Percentiles rank a stretch among this genome's conserved stretches.
Conservation (phyloP, 2,797 vertebrate genomes). For the Pogoniulus pusillus region DNA sequence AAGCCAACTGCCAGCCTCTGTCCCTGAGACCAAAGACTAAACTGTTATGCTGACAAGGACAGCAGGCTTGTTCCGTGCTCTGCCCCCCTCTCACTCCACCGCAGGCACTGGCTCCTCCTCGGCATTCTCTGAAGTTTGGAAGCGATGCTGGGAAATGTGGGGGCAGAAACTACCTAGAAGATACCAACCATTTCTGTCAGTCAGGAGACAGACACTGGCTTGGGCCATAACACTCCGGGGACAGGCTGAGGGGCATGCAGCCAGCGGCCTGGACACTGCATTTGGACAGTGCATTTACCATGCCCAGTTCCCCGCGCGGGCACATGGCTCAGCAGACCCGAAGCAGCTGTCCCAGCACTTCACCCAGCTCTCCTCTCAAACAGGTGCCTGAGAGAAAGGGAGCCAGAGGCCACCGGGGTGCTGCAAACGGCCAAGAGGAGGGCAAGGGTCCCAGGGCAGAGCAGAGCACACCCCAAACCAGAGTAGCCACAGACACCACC, state of each 20-base stretch:
- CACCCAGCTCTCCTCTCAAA: not conserved
- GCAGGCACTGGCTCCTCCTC: not conserved
- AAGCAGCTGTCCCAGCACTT: not conserved
- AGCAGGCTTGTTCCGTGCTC: slow-evolving; percentile 4
- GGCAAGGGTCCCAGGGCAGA: not conserved
- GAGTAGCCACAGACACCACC: not conserved
- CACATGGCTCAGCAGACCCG: not conserved
- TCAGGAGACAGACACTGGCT: not conserved
- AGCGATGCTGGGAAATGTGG: not conserved
- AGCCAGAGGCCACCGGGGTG: not conserved
- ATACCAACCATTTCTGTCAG: not conserved
- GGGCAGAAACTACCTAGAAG: not conserved
- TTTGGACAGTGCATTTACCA: not conserved
- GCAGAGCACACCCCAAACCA: not conserved
- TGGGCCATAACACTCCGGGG: not conserved
- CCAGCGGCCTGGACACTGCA: not conserved
- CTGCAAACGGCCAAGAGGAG: not conserved
- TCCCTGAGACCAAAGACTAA: slow-evolving; percentile 69
- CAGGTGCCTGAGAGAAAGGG: not conserved
- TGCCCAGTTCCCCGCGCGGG: not conserved
- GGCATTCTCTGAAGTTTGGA: not conserved
- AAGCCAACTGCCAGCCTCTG: slow-evolving; percentile 64
- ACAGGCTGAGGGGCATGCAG: not conserved
- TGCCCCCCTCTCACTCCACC: not conserved
- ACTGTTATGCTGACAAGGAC: slow-evolving; percentile 61